phyloP scores from a whole-genome alignment of 2,888 invertebrate species.

The Eupithecia exiguata region DNA sequence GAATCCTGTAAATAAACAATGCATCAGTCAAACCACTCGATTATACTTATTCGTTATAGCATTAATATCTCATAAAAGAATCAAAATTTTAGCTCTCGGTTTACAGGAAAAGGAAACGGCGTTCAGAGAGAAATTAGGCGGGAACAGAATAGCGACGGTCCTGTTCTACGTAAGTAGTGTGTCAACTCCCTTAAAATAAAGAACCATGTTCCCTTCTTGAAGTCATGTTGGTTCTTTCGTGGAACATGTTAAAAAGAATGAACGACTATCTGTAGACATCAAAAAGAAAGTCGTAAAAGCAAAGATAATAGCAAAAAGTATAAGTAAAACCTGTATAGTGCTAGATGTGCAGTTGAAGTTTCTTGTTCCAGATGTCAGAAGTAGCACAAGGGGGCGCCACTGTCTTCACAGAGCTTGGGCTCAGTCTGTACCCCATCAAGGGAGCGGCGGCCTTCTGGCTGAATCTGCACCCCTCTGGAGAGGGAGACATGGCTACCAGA shows the following conservation, averaged over 20 bases:
- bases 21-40: neutral
- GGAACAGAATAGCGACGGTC: conserved; percentile 99
- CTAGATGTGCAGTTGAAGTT: neutral
- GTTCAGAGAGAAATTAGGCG: conserved; percentile 87
- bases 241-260: neutral
- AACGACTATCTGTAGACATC: too few relatives aligned
- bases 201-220: neutral
- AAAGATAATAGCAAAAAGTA: neutral
- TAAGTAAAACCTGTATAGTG: neutral
- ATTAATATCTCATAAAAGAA: neutral
- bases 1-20: neutral
- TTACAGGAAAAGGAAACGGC: conserved; percentile 94
- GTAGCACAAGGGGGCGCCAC: conserved; percentile 99
- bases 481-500: conserved; percentile 95
- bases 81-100: neutral
- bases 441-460: conserved; percentile 98
- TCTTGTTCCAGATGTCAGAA: conserved; percentile 92
- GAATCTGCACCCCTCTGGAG: conserved; percentile 95
- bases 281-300: too few relatives aligned
- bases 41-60: too few relatives aligned
- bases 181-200: neutral
- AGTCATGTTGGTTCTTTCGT: neutral
- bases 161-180: conserved; percentile 95
- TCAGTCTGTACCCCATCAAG: conserved; percentile 93
- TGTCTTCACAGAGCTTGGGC: conserved; percentile 95